Conservation (phyloP, 2,888 invertebrate species). For the Caenorhabditis virilis region DNA sequence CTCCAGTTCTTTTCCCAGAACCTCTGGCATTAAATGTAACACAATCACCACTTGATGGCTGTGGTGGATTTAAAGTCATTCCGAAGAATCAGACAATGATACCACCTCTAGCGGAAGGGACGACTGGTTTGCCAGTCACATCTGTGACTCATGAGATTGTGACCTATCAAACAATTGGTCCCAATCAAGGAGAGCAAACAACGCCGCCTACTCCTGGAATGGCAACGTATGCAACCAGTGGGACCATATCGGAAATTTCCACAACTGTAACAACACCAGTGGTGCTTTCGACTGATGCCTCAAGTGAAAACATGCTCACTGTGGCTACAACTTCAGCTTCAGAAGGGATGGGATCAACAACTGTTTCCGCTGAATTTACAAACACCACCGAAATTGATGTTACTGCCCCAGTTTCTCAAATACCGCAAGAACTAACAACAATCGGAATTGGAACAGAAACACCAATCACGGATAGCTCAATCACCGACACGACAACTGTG, state of each 20-base stretch:
- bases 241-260: neutral
- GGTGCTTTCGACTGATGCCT: neutral
- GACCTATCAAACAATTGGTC: neutral
- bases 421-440: too few species aligned
- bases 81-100: constrained; percentile 1
- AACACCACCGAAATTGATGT: neutral
- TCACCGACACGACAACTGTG: too few species aligned
- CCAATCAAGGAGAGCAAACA: neutral
- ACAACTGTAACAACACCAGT: neutral
- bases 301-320: neutral
- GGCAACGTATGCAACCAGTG: neutral
- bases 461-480: too few species aligned
- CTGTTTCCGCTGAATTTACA: neutral
- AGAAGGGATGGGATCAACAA: neutral
- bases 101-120: neutral
- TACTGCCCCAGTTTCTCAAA: neutral
- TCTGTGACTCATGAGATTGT: neutral
- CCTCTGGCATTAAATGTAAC: constrained; percentile 6
- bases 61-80: constrained; percentile 1
- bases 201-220: neutral
- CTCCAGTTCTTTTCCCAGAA: constrained; percentile 4
- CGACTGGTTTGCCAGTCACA: neutral
- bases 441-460: too few species aligned
- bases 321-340: neutral
- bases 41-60: constrained; percentile 4